These are phyloP conservation scores for Macrobrachium rosenbergii DNA, from an alignment of 1,140 invertebrate species.

Conservation along the genomic window DNA sequence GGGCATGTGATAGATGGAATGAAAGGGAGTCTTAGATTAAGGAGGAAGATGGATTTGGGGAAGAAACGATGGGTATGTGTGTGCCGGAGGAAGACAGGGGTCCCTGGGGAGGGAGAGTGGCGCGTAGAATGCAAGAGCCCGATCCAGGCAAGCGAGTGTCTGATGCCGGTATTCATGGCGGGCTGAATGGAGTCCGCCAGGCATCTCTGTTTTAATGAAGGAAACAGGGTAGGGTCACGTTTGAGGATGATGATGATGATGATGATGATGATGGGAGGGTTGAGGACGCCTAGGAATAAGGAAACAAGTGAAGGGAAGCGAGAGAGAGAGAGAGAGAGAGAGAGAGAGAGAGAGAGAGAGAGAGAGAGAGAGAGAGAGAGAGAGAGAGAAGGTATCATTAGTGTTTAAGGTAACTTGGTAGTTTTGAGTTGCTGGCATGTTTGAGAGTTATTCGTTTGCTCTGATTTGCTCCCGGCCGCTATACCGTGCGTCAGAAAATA, in stretches of 20 bases:
- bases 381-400: not conserved
- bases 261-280: not conserved
- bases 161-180: conserved; percentile 32
- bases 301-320: not conserved
- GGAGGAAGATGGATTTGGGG: not conserved
- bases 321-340: conserved; percentile 24
- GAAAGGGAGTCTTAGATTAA: not conserved
- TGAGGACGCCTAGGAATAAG: not conserved
- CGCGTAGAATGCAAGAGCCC: not conserved
- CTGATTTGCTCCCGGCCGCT: no score
- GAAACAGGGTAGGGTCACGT: conserved; percentile 49
- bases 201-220: conserved; percentile 61
- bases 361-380: conserved; percentile 4
- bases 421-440: no score
- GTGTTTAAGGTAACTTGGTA: no score
- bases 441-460: no score
- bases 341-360: conserved; percentile 1
- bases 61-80: no score
- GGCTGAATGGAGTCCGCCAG: conserved; percentile 52
- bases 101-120: not conserved
- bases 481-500: no score
- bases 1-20: not conserved
- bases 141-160: not conserved
- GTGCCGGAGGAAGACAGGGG: not conserved
- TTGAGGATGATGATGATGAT: conserved; percentile 26